Percentiles rank a stretch among this genome's conserved stretches.
phyloP scores from a whole-genome alignment of 2,797 vertebrate genomes.

The Oreortyx pictus region DNA sequence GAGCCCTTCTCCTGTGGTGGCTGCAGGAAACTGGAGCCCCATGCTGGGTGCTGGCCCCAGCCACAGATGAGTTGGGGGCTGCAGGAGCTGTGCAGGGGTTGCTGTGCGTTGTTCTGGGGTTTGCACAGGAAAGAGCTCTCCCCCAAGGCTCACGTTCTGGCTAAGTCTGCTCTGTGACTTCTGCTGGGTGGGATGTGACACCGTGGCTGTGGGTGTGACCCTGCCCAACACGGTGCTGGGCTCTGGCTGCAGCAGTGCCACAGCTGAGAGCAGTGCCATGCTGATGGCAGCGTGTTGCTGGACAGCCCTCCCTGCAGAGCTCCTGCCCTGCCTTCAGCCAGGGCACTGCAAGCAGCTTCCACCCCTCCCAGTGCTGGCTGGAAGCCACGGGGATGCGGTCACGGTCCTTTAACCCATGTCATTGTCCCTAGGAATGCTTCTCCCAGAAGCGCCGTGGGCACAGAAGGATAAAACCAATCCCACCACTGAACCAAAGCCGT shows the following conservation, averaged over 20 bases:
- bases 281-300: not conserved
- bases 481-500: not conserved
- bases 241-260: rapidly evolving
- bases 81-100: not conserved
- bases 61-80: rapidly evolving
- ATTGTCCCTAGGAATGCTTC: not conserved
- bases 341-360: not conserved
- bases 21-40: not conserved
- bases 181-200: too few species aligned
- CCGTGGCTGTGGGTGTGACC: not conserved
- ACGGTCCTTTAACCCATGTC: not conserved
- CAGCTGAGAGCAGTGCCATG: rapidly evolving
- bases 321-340: not conserved
- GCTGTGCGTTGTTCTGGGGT: not conserved
- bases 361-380: not conserved
- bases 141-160: not conserved
- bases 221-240: not conserved
- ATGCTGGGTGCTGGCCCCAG: not conserved
- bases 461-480: not conserved
- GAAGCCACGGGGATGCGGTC: not conserved
- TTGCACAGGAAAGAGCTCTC: not conserved
- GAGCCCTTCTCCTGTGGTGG: not conserved
- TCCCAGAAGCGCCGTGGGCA: not conserved
- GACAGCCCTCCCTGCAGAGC: not conserved
- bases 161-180: not conserved